Percentiles rank a stretch among this genome's conserved stretches.
Evolutionary conservation across 1,140 invertebrate genomes (phyloP).

Genomic region (Oryctes rhinoceros): DNA sequence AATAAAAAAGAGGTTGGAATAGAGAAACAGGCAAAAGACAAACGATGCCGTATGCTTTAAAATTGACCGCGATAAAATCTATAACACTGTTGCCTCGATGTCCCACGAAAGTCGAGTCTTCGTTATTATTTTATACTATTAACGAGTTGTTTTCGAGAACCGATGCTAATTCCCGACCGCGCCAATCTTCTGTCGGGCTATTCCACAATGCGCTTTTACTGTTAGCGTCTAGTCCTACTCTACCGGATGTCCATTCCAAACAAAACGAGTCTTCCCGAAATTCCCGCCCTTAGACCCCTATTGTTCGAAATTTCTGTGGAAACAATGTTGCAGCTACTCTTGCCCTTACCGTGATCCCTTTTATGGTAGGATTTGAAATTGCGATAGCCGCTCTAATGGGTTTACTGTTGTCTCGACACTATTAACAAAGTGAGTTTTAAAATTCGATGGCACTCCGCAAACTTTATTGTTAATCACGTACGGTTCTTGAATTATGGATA

Average conservation of each 20-base stretch:
- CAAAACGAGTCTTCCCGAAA: too few relatives aligned
- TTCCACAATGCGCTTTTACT: neutral
- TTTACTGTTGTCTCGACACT: neutral
- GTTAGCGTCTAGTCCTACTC: neutral
- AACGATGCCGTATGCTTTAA: neutral
- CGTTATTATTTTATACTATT: too few relatives aligned
- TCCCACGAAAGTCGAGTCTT: too few relatives aligned
- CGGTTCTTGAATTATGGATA: too few relatives aligned
- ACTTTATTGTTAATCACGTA: too few relatives aligned
- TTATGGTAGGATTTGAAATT: neutral
- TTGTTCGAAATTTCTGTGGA: neutral
- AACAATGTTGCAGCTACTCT: neutral
- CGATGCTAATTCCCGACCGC: too few relatives aligned
- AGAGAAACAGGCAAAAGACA: too few relatives aligned
- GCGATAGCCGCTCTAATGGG: neutral
- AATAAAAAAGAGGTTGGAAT: too few relatives aligned
- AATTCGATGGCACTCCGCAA: neutral
- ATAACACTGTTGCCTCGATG: slow-evolving; percentile 31
- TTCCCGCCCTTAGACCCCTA: too few relatives aligned
- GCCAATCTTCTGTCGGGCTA: too few relatives aligned
- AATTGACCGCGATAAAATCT: neutral
- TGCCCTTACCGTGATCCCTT: neutral
- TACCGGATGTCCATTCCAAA: too few relatives aligned
- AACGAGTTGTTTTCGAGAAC: too few relatives aligned
- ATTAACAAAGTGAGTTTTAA: neutral